Conservation (phyloP, 2,113 vertebrate genomes). For the Xenopus tropicalis region UCB_Xtro_10.0 CM004444.2:118482001-118482500, state of each 20-base stretch:
- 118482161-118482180: too few species aligned
- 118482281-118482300: conserved; percentile 69
- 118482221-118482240: conserved; percentile 53
- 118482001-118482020: too few species aligned
- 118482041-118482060: too few species aligned
- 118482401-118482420: conserved; percentile 65
- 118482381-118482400: conserved; percentile 66
- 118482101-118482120: too few species aligned
- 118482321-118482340: conserved; percentile 71
- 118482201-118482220: neutral
- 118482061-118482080: too few species aligned
- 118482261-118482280: conserved; percentile 73
- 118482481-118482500: conserved; percentile 59
- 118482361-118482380: conserved; percentile 55
- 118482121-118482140: too few species aligned
- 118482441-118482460: conserved; percentile 68
- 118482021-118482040: too few species aligned
- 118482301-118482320: conserved; percentile 71
- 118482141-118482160: neutral
- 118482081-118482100: too few species aligned
- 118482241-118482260: conserved; percentile 67
- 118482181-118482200: neutral
- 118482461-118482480: conserved; percentile 57
- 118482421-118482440: conserved; percentile 72
- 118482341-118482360: conserved; percentile 72